Evolutionary conservation across 2,113 vertebrate genomes (phyloP).

Genomic region (Canis aureus): DNA sequence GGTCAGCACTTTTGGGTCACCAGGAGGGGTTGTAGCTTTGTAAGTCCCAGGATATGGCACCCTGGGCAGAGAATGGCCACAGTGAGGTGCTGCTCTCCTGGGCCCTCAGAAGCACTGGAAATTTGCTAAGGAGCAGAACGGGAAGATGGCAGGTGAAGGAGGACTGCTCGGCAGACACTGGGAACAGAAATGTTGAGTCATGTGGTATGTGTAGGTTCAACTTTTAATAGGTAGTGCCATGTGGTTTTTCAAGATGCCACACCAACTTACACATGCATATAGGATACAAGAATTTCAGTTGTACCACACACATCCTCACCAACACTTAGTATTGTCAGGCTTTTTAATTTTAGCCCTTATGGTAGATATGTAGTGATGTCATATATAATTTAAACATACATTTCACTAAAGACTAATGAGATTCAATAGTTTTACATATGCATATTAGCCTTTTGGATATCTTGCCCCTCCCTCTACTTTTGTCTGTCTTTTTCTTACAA

Average conservation of each 20-base stretch:
- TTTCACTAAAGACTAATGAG: background rate
- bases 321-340: background rate
- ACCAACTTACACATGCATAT: background rate
- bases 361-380: background rate
- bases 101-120: background rate
- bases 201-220: accelerated
- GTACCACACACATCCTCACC: background rate
- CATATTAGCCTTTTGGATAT: background rate
- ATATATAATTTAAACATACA: background rate
- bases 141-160: background rate
- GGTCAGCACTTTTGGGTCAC: background rate
- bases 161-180: background rate
- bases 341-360: background rate
- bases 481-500: background rate
- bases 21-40: background rate
- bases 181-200: background rate
- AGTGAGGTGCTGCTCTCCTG: background rate
- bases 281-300: background rate
- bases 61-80: background rate
- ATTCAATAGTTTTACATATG: background rate
- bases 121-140: background rate
- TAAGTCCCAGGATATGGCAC: background rate
- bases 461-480: background rate
- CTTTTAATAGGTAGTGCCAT: background rate
- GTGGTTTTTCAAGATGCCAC: background rate